phyloP scores from a whole-genome alignment of 2,797 vertebrate genomes.

The Benthosema pterotum region DNA sequence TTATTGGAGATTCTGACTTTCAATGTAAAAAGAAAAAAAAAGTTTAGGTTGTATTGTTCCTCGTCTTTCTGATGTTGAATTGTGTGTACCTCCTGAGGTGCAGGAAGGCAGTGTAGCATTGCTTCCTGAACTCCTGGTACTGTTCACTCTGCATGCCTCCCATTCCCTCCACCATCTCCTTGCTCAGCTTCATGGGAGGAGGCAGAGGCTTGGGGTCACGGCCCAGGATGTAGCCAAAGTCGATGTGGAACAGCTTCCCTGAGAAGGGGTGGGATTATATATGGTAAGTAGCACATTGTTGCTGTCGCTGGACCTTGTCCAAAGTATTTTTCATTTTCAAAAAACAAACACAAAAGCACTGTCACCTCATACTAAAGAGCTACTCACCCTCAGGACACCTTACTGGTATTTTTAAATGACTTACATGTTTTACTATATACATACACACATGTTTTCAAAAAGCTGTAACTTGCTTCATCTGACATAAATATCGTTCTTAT shows the following conservation, averaged over 20 bases:
- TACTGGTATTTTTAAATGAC: too few relatives aligned
- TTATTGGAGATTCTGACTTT: too few relatives aligned
- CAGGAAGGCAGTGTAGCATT: constrained; percentile 97
- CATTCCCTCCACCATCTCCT: constrained; percentile 99
- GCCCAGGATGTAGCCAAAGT: constrained; percentile 97
- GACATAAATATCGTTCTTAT: not conserved
- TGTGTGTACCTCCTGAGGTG: constrained; percentile 89
- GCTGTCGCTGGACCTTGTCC: too few relatives aligned
- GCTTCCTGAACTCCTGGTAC: constrained; percentile 98
- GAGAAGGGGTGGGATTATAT: not conserved
- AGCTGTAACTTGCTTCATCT: not conserved
- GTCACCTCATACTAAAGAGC: too few relatives aligned
- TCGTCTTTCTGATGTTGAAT: too few relatives aligned
- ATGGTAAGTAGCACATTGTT: not conserved
- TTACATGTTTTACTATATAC: too few relatives aligned
- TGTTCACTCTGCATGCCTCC: constrained; percentile 97
- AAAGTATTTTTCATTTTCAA: too few relatives aligned
- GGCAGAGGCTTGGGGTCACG: constrained; percentile 97
- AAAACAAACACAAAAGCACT: too few relatives aligned
- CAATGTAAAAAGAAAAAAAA: too few relatives aligned
- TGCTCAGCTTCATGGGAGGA: constrained; percentile 98
- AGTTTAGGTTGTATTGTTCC: too few relatives aligned
- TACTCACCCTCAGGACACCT: too few relatives aligned
- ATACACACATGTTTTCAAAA: not conserved
- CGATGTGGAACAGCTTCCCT: constrained; percentile 98